Evolutionary conservation across 2,888 invertebrate species (phyloP).

Genomic region (Pelosia muscerda): DNA sequence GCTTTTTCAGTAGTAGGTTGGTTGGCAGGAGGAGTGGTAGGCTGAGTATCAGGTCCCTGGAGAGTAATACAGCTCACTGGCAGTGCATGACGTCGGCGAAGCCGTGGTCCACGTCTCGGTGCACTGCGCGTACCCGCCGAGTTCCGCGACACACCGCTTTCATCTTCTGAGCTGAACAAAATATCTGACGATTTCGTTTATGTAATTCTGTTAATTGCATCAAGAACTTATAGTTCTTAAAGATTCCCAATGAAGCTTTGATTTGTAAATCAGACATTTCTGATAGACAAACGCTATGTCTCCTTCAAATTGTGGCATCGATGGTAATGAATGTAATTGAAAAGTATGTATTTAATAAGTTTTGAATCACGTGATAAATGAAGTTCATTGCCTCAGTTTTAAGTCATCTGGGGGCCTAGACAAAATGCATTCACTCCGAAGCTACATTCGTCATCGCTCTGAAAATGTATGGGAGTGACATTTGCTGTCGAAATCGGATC

Average conservation of each 20-base stretch:
- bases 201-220: background rate
- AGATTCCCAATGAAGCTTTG: background rate
- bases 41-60: slow-evolving; percentile 41
- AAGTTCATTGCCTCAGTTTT: too few relatives aligned
- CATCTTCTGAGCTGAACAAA: slow-evolving; percentile 68
- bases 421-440: too few relatives aligned
- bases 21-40: background rate
- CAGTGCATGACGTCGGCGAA: slow-evolving; percentile 68
- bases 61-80: slow-evolving; percentile 76
- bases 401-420: too few relatives aligned
- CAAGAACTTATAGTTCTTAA: background rate
- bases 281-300: too few relatives aligned
- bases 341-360: too few relatives aligned
- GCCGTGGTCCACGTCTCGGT: slow-evolving; percentile 53
- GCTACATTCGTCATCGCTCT: too few relatives aligned
- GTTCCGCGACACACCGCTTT: slow-evolving; percentile 26
- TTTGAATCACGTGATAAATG: too few relatives aligned
- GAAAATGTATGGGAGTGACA: too few relatives aligned
- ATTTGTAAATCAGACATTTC: too few relatives aligned
- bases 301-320: too few relatives aligned
- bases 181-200: background rate
- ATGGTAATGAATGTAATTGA: too few relatives aligned
- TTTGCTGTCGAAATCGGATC: too few relatives aligned
- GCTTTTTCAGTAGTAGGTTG: slow-evolving; percentile 13
- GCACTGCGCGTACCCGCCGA: slow-evolving; percentile 28